Evolutionary conservation across 2,113 vertebrate genomes (phyloP), one percentile per base, ranked within the genome.

Genomic region (Hymenochirus boettgeri): DNA sequence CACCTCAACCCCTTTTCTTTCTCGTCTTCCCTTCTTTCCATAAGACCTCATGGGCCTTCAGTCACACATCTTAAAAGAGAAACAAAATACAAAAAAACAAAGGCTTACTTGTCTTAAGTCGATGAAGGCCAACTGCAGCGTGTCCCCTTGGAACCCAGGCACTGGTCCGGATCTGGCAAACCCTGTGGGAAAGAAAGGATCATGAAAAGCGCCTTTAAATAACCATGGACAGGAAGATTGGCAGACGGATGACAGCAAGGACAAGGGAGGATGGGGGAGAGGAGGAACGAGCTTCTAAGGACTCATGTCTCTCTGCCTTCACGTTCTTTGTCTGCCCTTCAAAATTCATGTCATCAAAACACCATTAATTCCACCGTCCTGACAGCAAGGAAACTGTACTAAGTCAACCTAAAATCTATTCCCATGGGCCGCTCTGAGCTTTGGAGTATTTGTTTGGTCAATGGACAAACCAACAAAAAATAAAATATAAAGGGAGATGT

Each of bases 51-150:
- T 87, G 83, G 88, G 86, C 88, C 88, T 83, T 87, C 87, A 90
- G 88, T 89, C 88, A 90, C 88, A 90, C 87, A 88, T 90, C 88
- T 89, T 87, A 86, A 89, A 90, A 90, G 86, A 67, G 84, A 82
- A 86, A 86, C 83, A 86, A 85, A 85, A 82, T 83, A 79, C 84
- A 85, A 84, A 83, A 85, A 77, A 83, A 98, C 94, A 99, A 98
- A 97, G 93, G 92, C 96, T 90, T 96, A 99, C 96, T 98, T 99
- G 96, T 98, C 95, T 98, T 94, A 99, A 97, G 94, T 99, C 95
- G 92, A 96, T 97, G 96, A 98, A 99, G 94, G 96, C 96, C 92
- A 99, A 91, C 92, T 95, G 92, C 92, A 98, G 93, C 86, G 95
- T 99, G 92, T 98, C 96, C 89, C 93, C 95, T 90, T 98, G 96